Evolutionary conservation across 53 echinoderm and acorn worm species (phyloP).

Genomic region (Stichopus horrens): DNA sequence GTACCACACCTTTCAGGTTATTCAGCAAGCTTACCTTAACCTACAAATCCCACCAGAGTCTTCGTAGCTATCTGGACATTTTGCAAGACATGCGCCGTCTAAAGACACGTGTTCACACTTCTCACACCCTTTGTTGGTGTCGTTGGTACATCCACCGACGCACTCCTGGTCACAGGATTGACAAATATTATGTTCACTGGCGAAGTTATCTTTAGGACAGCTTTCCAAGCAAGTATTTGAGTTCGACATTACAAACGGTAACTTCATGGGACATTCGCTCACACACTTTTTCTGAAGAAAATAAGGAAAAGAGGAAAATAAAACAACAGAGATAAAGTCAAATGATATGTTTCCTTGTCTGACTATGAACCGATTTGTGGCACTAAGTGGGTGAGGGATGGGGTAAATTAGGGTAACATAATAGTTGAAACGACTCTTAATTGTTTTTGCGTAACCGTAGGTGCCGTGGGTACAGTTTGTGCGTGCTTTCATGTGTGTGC

Average conservation of each 20-base stretch:
- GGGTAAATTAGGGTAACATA: too few relatives aligned
- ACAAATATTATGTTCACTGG: neutral
- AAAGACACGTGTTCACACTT: constrained; percentile 10
- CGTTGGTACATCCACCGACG: neutral
- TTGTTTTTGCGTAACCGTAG: too few relatives aligned
- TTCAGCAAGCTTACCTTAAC: neutral
- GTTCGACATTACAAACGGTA: neutral
- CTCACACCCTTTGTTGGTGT: neutral
- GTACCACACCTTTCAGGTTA: too few relatives aligned
- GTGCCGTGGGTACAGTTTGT: too few relatives aligned
- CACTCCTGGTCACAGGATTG: constrained; percentile 14
- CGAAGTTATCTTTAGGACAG: neutral
- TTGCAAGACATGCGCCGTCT: neutral
- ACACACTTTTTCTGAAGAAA: constrained; percentile 21
- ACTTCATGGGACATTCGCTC: neutral
- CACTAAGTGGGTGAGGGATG: too few relatives aligned
- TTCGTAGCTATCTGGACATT: constrained; percentile 18
- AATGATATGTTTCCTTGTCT: too few relatives aligned
- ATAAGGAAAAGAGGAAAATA: too few relatives aligned
- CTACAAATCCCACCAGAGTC: neutral
- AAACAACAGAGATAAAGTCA: too few relatives aligned
- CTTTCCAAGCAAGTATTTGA: neutral
- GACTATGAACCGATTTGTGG: too few relatives aligned
- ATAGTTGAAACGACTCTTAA: too few relatives aligned
- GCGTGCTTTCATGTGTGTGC: too few relatives aligned